Base-by-base conservation (phyloP, 2,113 vertebrate species). In the Clupea harengus region DNA sequence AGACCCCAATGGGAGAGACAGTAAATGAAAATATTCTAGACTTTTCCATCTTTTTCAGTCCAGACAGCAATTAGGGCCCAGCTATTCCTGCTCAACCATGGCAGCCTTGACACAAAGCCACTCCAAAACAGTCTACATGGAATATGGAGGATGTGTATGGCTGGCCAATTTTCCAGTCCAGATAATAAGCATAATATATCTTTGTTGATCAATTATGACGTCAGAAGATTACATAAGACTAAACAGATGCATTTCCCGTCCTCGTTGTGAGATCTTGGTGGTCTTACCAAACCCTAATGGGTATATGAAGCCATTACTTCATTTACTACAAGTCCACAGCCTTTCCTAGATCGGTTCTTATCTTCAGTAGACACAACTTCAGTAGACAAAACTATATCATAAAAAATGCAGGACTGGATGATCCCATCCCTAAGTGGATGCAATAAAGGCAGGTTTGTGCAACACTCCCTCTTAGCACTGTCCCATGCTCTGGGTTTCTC, bases 181-280 rank as follows among this genome's bases (percentile, higher is more conserved):
- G 89, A 94, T 92, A 91, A 93, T 91, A 85, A 92, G 91, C 88
- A 94, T 92, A 92, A 93, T 91, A 92, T 92, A 88, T 88, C 88
- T 90, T 89, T 92, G 93, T 93, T 57, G 89, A 83, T 88, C 90
- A 91, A 92, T 92, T 93, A 92, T 89, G 90, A 92, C 88, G 86
- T 91, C 91, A 91, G 89, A 90, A 88, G 81, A 88, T 91, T 92
- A 89, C 89, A 82, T 92, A 93, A 94, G 87, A 44, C 46, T 54
- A 84, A 87, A 88, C 82, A 32, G 83, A 86, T 18, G 50, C 22
- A 54, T 84, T 86, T 86, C 84, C 80, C 82, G n/a, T 9, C 32
- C 52, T 72, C 81, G 6, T 60, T 45, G 50, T 13, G 25, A 54
- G 22, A 67, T 28, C 64, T 67, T 67, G 64, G 64, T 25, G n/a